A percentile compares a stretch with the other conserved stretches of the same genome.
These are phyloP conservation scores for Trachops cirrhosus DNA, from an alignment of 2,797 vertebrate species.

Conservation along the genomic window DNA sequence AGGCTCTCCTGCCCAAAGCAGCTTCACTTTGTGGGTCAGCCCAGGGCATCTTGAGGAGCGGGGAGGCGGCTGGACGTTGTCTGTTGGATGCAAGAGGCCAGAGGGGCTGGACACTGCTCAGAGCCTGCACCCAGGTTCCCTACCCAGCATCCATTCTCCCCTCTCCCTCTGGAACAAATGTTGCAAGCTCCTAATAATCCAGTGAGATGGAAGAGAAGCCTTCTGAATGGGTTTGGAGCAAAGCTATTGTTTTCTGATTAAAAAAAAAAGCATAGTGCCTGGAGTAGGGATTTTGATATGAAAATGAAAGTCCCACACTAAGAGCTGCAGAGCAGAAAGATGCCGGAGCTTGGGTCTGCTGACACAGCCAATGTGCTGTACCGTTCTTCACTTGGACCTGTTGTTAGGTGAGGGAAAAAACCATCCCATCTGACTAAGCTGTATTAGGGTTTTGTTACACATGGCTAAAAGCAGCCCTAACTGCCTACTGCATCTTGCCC, in stretches of 20 bases:
- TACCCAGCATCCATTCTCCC: not conserved
- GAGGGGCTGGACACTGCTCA: not conserved
- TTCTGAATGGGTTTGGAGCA: not conserved
- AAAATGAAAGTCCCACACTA: not conserved
- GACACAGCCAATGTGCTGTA: fast-evolving
- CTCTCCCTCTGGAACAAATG: not conserved
- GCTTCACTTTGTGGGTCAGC: not conserved
- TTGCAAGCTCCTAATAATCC: not conserved
- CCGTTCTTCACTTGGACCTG: not conserved
- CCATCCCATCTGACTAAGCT: fast-evolving
- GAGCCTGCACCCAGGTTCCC: not conserved
- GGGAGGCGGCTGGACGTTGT: not conserved
- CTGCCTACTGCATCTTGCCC: too few species aligned
- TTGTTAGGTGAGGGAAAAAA: not conserved
- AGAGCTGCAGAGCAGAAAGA: not conserved
- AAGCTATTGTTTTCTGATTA: not conserved
- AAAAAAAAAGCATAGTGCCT: not conserved
- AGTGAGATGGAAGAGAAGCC: not conserved
- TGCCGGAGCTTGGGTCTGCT: not conserved
- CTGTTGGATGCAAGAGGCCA: not conserved
- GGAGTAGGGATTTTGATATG: not conserved
- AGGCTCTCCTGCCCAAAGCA: not conserved
- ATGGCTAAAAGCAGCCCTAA: not conserved
- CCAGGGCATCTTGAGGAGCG: fast-evolving
- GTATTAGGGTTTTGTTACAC: not conserved